phyloP scores from a whole-genome alignment of 2,797 vertebrate genomes.

The Pangasius mekongensis region DNA sequence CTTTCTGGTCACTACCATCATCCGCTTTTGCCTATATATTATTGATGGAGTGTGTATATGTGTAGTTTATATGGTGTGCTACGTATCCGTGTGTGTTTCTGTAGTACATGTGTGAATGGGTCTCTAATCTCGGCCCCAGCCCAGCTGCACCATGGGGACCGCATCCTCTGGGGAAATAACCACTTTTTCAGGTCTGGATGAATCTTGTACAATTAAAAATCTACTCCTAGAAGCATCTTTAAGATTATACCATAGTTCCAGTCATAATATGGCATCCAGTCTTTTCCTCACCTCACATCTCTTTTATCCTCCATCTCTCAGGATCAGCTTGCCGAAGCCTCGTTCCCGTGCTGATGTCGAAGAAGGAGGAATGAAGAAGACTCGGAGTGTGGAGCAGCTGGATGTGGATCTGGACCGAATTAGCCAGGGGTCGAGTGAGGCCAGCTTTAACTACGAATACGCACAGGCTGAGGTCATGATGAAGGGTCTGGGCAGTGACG shows the following conservation, averaged over 20 bases:
- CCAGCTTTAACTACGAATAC: constrained; percentile 88
- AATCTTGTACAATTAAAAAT: neutral
- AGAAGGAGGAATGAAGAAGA: constrained; percentile 77
- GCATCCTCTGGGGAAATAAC: constrained; percentile 97
- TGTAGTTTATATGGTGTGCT: neutral
- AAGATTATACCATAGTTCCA: neutral
- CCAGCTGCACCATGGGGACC: constrained; percentile 89
- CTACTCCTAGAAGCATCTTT: neutral
- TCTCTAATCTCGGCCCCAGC: constrained; percentile 75
- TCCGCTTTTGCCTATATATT: neutral
- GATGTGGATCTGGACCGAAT: constrained; percentile 83
- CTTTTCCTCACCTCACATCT: neutral
- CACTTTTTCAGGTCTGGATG: constrained; percentile 91
- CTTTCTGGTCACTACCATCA: too few relatives aligned
- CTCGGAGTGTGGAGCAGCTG: constrained; percentile 79
- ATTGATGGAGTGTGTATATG: neutral
- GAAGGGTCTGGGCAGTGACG: constrained; percentile 87
- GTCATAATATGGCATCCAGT: neutral
- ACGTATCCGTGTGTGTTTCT: neutral
- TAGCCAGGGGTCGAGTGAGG: constrained; percentile 88
- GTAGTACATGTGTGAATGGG: constrained; percentile 92
- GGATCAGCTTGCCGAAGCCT: constrained; percentile 86
- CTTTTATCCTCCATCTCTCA: constrained; percentile 54
- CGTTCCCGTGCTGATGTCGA: constrained; percentile 70
- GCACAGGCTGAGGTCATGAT: constrained; percentile 96